These are phyloP conservation scores for Distichodus sexfasciatus DNA, from an alignment of 2,797 vertebrate species.

Conservation along the genomic window DNA sequence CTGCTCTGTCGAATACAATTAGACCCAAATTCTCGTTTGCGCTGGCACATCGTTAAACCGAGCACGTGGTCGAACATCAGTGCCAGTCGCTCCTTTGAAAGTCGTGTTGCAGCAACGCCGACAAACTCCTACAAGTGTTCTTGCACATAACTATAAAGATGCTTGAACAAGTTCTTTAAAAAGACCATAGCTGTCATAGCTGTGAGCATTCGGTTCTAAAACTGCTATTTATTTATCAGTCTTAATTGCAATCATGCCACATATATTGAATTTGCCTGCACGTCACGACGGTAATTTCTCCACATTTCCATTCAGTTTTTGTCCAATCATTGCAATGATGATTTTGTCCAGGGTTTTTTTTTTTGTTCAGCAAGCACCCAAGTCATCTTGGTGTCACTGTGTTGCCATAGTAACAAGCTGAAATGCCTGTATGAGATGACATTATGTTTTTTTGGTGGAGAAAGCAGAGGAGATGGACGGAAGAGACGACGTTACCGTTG, in stretches of 20 bases:
- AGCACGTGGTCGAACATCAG: too few relatives aligned
- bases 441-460: background rate
- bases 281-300: too few relatives aligned
- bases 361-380: background rate
- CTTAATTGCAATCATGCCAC: too few relatives aligned
- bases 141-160: background rate
- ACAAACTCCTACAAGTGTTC: too few relatives aligned
- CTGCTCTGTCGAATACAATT: slow-evolving; percentile 8
- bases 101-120: too few relatives aligned
- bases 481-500: background rate
- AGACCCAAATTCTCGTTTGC: too few relatives aligned
- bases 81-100: too few relatives aligned
- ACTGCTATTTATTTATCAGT: too few relatives aligned
- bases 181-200: background rate
- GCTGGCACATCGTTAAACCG: too few relatives aligned
- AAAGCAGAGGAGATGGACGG: background rate
- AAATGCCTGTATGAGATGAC: background rate
- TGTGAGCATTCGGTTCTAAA: too few relatives aligned
- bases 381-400: slow-evolving; percentile 3
- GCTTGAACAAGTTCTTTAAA: background rate
- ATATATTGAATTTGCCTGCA: too few relatives aligned
- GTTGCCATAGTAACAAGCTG: slow-evolving; percentile 24
- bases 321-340: background rate
- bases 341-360: background rate
- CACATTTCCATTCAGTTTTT: too few relatives aligned